Conservation (phyloP, 2,888 invertebrate species). For the Tenthredo livida region DNA sequence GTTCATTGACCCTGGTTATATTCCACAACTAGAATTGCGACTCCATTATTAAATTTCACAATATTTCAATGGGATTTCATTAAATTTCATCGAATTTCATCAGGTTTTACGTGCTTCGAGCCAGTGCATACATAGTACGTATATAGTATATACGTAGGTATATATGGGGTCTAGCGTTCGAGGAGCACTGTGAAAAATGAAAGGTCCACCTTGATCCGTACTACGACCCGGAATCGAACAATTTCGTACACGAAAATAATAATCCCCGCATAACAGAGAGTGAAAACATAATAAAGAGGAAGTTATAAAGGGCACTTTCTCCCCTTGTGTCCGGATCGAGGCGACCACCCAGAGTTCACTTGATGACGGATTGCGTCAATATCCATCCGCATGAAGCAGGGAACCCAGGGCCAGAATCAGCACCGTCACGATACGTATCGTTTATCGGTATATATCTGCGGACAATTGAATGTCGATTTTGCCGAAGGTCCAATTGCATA, state of each 20-base stretch:
- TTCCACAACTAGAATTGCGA: background rate
- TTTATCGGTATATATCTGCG: constrained; percentile 54
- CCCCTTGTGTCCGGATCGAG: constrained; percentile 6
- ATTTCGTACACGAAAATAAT: background rate
- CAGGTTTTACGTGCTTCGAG: background rate
- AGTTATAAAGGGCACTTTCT: background rate
- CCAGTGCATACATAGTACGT: too few relatives aligned
- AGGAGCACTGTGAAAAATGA: background rate
- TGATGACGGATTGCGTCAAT: constrained; percentile 31
- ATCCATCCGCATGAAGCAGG: constrained; percentile 16
- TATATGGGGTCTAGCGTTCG: background rate
- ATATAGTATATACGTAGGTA: too few relatives aligned
- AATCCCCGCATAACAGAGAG: background rate
- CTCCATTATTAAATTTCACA: background rate
- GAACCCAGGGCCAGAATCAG: background rate
- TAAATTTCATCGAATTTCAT: background rate
- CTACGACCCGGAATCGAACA: background rate
- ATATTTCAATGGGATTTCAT: background rate
- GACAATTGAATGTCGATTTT: constrained; percentile 75
- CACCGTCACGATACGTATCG: background rate
- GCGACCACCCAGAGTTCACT: background rate
- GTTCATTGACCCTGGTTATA: background rate
- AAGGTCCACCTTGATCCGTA: background rate
- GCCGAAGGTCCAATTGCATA: constrained; percentile 57
- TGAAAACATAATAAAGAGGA: background rate